Base-by-base conservation (phyloP, 2,888 invertebrate genomes). In the Neoascia interrupta region DNA sequence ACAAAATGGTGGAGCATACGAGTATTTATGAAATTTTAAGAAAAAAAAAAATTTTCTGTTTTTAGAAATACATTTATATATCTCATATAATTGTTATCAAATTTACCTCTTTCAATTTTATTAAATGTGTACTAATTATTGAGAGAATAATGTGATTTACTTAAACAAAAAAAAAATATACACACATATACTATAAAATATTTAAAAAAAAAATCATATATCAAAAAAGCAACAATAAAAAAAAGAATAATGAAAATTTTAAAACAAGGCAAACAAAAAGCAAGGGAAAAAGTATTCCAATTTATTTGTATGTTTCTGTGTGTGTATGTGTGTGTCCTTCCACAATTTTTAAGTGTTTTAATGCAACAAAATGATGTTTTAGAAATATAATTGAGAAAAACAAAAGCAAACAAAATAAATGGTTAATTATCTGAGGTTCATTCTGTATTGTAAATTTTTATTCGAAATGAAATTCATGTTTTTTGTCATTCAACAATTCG, bases 101-200 rank as follows among this genome's bases (percentile, higher is more conserved):
- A 79, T 72, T 76, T 76, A 60, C 64, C 64, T 76, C 64, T 76
- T 76, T 72, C 70, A 72, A 76, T 79, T n/a, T 79, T 79, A 72
- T 79, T 79, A 79, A 61, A 79, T 73, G 73, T 79, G 73, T 73
- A 79, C 66, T 79, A 73, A 68, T 73, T 73, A 73, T 73, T 72
- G 66, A 73, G 60, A 60, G 73, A 69, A 79, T 68, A 56, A 73
- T 79, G 79, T 79, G 79, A 79, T 79, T 79, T 79, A 79, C 73
- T 73, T 79, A 73, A 68, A 73, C 26, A 26, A 26, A 26, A 4
- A 26, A 26, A 5, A 26, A 5, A 26, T 26, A 26, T 26, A 8
- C 8, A 26, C 8, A 26, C 8, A 8, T 26, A 8, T 5, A 26
- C 4, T 31, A 31, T n/a, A n/a, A 31, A n/a, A 31, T 31, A 31